Evolutionary conservation across 2,888 invertebrate genomes (phyloP), one percentile per base, ranked within the genome.

Genomic region (Ophion ventricosus): DNA sequence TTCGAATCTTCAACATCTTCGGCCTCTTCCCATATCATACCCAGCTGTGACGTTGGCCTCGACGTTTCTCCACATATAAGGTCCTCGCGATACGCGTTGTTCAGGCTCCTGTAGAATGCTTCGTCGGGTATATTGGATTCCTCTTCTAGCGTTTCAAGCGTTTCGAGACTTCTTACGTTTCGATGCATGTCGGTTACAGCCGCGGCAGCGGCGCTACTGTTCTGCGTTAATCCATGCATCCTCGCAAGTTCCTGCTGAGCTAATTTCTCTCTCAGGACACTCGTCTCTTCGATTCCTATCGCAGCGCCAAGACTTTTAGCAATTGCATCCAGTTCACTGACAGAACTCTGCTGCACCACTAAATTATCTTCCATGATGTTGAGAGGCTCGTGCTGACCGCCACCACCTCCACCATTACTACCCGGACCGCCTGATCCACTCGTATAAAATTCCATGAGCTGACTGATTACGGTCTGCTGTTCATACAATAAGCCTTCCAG

Each of bases 401-500:
- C 73, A 69, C 66, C 67, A n/a, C 63, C 67, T 11, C 69, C 59
- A 49, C 69, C 59, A 3, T 49, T 49, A 14, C 77, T 94, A 88
- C 94, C 94, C 10, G 77, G 83, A 40, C 81, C 85, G n/a, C 83
- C 69, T 54, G 95, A 94, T 74, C 92, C 88, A 14, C 94, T 92
- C 1, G 96, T 95, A 92, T 97, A 97, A 93, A 97, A 96, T 91
- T 97, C 96, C 91, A 98, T 95, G 90, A 98, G 94, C 91, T 98
- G 98, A 74, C 97, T 96, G 89, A 98, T 98, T 63, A 98, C 98
- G 88, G 97, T 97, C 93, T 98, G 98, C 93, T 98, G 98, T 91
- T 98, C 98, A 92, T 96, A 96, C 2, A 98, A 95, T 84, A 98
- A 95, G 26, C 97, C 96, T 92, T 98, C 98, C 40, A 98, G 94